These are phyloP conservation scores for Phoenoteleia sp. DNA, from an alignment of 2,888 invertebrate genomes.

Conservation along the genomic window DNA sequence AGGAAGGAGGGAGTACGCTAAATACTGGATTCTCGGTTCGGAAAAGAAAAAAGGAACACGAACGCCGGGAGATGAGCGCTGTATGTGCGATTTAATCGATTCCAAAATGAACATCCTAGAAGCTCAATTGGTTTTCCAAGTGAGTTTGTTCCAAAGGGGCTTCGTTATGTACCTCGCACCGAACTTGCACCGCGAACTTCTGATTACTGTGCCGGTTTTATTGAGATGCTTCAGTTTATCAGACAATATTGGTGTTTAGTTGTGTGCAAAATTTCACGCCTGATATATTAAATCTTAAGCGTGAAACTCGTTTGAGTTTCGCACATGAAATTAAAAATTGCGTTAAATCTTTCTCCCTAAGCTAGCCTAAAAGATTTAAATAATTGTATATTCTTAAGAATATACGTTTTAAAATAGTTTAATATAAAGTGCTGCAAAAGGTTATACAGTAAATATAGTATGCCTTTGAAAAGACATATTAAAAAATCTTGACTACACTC, in stretches of 20 bases:
- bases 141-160: conserved; percentile 12
- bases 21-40: conserved; percentile 18
- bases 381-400: too few relatives aligned
- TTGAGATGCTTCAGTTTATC: conserved; percentile 36
- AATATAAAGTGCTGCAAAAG: too few relatives aligned
- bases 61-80: background rate
- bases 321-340: too few relatives aligned
- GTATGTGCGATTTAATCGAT: conserved; percentile 25
- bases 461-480: too few relatives aligned
- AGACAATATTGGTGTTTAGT: conserved; percentile 21
- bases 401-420: too few relatives aligned
- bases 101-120: conserved; percentile 16
- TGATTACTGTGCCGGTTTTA: conserved; percentile 31
- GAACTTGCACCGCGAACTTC: conserved; percentile 15
- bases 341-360: too few relatives aligned
- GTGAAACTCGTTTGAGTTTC: too few relatives aligned
- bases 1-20: background rate
- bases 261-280: background rate
- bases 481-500: too few relatives aligned
- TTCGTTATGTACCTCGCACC: background rate
- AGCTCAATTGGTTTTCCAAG: conserved; percentile 18
- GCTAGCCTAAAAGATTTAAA: too few relatives aligned
- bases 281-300: too few relatives aligned
- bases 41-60: background rate
- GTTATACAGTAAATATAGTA: too few relatives aligned